A percentile compares a stretch with the other conserved stretches of the same genome.
These are phyloP conservation scores for Aegypius monachus DNA, from an alignment of 2,113 vertebrate genomes.

Conservation along the genomic window DNA sequence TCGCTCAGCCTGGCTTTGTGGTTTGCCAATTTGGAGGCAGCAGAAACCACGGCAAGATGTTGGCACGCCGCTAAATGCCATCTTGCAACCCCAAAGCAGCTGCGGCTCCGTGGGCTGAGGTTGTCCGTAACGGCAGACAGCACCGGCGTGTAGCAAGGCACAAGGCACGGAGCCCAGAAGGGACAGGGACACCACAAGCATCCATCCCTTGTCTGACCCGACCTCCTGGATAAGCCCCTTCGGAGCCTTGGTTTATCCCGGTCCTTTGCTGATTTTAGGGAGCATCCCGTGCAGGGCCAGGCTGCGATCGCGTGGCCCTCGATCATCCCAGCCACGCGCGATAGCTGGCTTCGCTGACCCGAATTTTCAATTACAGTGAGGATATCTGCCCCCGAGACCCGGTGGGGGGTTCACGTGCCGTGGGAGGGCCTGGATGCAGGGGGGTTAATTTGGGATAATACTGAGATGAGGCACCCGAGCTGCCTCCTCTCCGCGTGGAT, in stretches of 20 bases:
- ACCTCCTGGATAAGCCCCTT: not conserved
- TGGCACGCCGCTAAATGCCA: not conserved
- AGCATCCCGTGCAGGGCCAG: not conserved
- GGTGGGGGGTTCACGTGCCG: rapidly evolving
- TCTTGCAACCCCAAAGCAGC: not conserved
- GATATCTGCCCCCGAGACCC: not conserved
- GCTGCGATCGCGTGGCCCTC: not conserved
- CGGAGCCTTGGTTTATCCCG: rapidly evolving
- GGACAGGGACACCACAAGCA: not conserved
- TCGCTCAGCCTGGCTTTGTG: not conserved
- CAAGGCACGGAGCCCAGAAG: not conserved
- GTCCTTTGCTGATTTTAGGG: not conserved
- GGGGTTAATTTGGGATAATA: not conserved
- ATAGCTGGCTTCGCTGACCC: not conserved
- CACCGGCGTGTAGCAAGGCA: too few species aligned
- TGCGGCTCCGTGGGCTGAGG: not conserved
- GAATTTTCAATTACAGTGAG: not conserved
- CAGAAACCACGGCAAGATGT: not conserved
- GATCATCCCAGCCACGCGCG: rapidly evolving
- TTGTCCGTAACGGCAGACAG: not conserved
- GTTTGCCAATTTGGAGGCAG: not conserved
- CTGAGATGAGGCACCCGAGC: not conserved
- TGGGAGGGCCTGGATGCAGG: not conserved
- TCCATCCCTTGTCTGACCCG: not conserved
- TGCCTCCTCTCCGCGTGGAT: rapidly evolving